phyloP scores from a whole-genome alignment of 1,140 invertebrate genomes.

The Papilio machaon region DNA sequence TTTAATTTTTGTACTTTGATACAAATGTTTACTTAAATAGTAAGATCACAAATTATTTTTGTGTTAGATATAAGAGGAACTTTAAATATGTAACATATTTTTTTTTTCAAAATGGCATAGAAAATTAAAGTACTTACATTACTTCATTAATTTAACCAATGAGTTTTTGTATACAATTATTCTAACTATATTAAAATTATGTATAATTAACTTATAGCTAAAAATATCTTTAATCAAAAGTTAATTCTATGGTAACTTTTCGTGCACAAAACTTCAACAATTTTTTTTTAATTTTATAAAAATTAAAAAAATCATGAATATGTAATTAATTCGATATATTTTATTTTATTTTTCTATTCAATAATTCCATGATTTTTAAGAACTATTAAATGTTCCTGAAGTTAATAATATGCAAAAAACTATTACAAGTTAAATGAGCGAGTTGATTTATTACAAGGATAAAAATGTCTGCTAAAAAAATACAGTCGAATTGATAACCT shows the following conservation, averaged over 20 bases:
- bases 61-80: slow-evolving; percentile 62
- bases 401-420: no score
- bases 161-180: not conserved
- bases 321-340: no score
- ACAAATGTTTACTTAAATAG: slow-evolving; percentile 58
- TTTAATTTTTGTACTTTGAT: slow-evolving; percentile 67
- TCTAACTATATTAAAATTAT: not conserved
- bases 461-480: no score
- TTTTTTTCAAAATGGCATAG: not conserved
- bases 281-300: not conserved
- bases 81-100: slow-evolving; percentile 52
- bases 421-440: no score
- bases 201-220: not conserved
- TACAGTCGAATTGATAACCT: no score
- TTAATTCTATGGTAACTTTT: not conserved
- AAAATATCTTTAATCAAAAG: not conserved
- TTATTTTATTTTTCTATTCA: no score
- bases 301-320: no score
- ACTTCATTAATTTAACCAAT: not conserved
- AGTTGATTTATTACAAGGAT: no score
- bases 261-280: not conserved
- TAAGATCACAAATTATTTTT: slow-evolving; percentile 63
- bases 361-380: no score
- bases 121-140: slow-evolving; percentile 32
- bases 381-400: no score